Percentiles rank a stretch among this genome's conserved stretches.
These are phyloP conservation scores for Pteropus alecto DNA, from an alignment of 2,113 vertebrate genomes.

Conservation along the genomic window DNA sequence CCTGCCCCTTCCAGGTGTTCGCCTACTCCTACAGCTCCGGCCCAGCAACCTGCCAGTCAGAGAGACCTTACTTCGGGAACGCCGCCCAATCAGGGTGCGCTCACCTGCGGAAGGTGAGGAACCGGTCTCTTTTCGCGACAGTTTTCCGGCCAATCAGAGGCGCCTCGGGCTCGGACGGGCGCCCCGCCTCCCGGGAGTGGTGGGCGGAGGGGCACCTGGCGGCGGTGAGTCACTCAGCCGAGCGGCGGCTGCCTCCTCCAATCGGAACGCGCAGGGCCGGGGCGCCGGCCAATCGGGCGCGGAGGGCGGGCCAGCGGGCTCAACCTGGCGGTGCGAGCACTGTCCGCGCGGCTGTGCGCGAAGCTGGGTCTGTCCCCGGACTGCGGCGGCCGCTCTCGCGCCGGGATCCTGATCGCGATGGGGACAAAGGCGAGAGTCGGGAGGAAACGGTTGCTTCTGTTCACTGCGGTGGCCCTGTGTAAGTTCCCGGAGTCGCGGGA, in stretches of 20 bases:
- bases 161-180: fast-evolving
- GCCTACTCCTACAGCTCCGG: background rate
- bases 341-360: background rate
- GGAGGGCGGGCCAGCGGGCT: background rate
- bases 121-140: background rate
- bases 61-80: background rate
- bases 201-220: slow-evolving; percentile 59
- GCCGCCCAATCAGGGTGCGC: background rate
- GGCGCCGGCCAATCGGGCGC: background rate
- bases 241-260: slow-evolving; percentile 17
- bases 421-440: background rate
- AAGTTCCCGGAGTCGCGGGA: slow-evolving; percentile 43
- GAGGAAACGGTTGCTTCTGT: background rate
- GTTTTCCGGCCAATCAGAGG: slow-evolving; percentile 33
- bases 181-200: background rate
- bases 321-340: slow-evolving; percentile 8
- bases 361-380: fast-evolving
- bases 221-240: background rate
- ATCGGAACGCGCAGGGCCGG: background rate
- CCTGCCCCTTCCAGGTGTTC: background rate
- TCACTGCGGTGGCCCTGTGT: slow-evolving; percentile 41
- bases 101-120: slow-evolving; percentile 53
- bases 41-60: background rate
- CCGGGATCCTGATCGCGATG: background rate
- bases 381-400: background rate